A percentile compares a stretch with the other conserved stretches of the same genome.
Evolutionary conservation across 1,140 invertebrate genomes (phyloP).

Genomic region (Trichonephila inaurata): DNA sequence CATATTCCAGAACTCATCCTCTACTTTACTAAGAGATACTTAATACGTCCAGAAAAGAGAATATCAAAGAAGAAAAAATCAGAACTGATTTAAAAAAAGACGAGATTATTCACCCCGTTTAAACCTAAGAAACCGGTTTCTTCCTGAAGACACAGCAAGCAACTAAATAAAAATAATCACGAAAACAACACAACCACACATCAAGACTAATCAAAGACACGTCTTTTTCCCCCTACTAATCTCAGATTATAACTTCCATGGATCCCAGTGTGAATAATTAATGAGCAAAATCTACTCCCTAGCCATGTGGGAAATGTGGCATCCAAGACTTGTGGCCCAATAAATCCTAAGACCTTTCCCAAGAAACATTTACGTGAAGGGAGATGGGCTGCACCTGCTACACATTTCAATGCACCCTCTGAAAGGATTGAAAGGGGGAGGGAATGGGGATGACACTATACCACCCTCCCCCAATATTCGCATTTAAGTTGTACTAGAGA

Average conservation of each 20-base stretch:
- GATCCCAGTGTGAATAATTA: conserved; percentile 11
- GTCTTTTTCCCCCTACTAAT: background rate
- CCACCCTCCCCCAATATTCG: background rate
- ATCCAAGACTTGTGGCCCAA: background rate
- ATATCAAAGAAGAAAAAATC: background rate
- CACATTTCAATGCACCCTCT: conserved; percentile 14
- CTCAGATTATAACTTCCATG: background rate
- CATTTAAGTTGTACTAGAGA: background rate
- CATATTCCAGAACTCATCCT: background rate
- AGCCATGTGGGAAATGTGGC: conserved; percentile 6
- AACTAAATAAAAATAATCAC: too few species aligned
- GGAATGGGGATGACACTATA: background rate
- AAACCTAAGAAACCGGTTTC: background rate
- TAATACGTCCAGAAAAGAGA: background rate
- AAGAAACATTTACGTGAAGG: background rate
- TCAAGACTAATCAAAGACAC: background rate
- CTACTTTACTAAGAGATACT: background rate
- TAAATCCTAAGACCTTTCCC: conserved; percentile 5
- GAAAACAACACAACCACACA: background rate
- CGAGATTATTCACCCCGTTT: conserved; percentile 37
- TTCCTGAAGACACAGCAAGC: background rate
- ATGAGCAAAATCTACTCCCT: background rate
- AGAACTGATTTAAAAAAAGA: background rate
- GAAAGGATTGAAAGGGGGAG: background rate
- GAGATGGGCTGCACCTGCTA: conserved; percentile 21